Evolutionary conservation across 2,113 vertebrate species (phyloP), one percentile per base, ranked within the genome.

Genomic region (Prinia subflava): DNA sequence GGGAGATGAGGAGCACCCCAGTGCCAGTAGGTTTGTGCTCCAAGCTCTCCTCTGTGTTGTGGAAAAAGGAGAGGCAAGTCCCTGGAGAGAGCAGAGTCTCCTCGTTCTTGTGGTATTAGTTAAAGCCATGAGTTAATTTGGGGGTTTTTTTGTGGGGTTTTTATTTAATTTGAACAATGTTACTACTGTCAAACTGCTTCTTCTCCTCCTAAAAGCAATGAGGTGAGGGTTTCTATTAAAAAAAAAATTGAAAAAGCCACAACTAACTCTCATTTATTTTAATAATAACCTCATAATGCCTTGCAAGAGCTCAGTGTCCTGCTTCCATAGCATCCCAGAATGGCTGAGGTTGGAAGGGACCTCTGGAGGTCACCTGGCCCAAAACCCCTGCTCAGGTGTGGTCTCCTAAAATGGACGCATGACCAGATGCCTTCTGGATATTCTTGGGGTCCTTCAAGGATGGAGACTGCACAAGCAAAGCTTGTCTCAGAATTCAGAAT

Each of bases 101-200:
- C 9, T 65, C 3, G 1, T 14, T 52, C 28, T 15, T 2, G 0
- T 63, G 49, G 17, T n/a, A 31, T 35, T 44, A 7, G 14, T 24
- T 57, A 75, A 39, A 89, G 5, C 18, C 49, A 67, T 5, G 3
- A 86, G 75, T 67, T 53, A 46, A 79, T 69, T 15, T 60, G 18
- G 9, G 59, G 17, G 41, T 46, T 46, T 39, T 63, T 63, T 59
- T 27, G 12, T 49, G 28, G 14, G 4, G 16, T 27, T 62, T 41
- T 9, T 19, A 47, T 75, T 83, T 44, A 2, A 27, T 83, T 88
- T 56, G 5, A 52, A 42, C 21, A 33, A 15, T 15, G 11, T 25
- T 59, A 37, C 19, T 60, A 15, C 46, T 35, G 47, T 47, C 30
- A 74, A 65, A 52, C 7, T 0, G 0, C 8, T 12, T 10, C 5